Base-by-base conservation (phyloP, 2,113 vertebrate species). In the Platycercus adscitus region DNA sequence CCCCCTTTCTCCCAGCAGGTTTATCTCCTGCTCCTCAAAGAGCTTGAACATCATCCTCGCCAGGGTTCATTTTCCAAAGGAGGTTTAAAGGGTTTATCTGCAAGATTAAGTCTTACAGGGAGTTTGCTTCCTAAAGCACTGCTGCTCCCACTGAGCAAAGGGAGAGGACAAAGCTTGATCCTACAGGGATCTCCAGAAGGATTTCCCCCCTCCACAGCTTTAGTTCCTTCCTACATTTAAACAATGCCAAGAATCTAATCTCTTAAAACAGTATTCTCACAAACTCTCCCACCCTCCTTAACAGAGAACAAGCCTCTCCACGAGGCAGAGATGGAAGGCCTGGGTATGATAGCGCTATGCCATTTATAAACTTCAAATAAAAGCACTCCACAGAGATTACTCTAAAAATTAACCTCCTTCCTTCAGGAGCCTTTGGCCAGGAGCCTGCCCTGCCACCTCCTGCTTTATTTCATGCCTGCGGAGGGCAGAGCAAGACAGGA, bases 161-260 rank as follows among this genome's bases (percentile, higher is more conserved):
- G 35, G 47, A 83, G 55, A 86, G 60, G 73, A 96, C 91, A 95
- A 95, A 96, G 90, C 86, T 69, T 24, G 43, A 90, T 72, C 76
- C 37, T 47, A 65, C 23, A 88, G 41, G 86, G 90, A 97, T 94
- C 91, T 95, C 90, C 92, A 96, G 43, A 96, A 96, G 88, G 92
- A 96, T 72, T 92, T 65, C 75, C 35, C 80, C 84, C 47, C 56
- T 7, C 63, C 43, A 43, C 69, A 86, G 85, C 68, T 93, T 90
- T 75, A 96, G 95, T 93, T 96, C 94, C 95, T 96, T 95, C 94
- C 90, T 94, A 97, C 80, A 93, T 95, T 91, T 68, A 88, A 97
- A 96, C 93, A 96, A 95, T 92, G 88, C 92, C 85, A 96, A 92
- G 95, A 90, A 94, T 91, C 96, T 91, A 88, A 96, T 93, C 90